Evolutionary conservation across 2,113 vertebrate species (phyloP).

Genomic region (Pavo muticus): DNA sequence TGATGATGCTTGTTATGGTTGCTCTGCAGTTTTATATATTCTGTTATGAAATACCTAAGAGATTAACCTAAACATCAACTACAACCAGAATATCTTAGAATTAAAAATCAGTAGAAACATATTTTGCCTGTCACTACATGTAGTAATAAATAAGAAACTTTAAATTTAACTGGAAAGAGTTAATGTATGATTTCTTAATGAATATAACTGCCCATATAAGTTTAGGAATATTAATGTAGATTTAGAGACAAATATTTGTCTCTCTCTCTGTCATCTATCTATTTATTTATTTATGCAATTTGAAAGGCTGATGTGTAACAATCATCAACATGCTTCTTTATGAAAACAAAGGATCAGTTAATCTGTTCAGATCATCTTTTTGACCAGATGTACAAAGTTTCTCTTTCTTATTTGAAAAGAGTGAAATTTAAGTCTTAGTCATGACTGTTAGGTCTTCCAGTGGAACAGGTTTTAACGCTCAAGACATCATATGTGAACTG

Average conservation of each 20-base stretch:
- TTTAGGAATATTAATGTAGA: neutral
- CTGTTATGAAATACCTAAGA: neutral
- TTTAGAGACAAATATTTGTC: neutral
- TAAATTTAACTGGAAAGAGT: neutral
- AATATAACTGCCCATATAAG: neutral
- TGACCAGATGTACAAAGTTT: neutral
- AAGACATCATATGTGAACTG: neutral
- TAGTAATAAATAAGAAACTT: neutral
- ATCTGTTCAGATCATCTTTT: neutral
- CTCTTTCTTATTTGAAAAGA: neutral
- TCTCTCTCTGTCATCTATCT: neutral
- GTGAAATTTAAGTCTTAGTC: neutral
- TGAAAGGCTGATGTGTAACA: neutral
- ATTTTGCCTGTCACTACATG: neutral
- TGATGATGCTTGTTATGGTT: neutral
- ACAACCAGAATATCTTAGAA: neutral
- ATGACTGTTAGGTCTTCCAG: neutral
- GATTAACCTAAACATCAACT: neutral
- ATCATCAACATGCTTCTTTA: neutral
- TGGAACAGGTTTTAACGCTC: neutral
- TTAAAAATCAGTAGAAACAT: neutral
- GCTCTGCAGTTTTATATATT: neutral
- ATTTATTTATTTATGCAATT: accelerated
- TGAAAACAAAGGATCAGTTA: neutral
- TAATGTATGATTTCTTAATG: neutral